Conservation (phyloP, 2,113 vertebrate genomes). For the Eonycteris spelaea region DNA sequence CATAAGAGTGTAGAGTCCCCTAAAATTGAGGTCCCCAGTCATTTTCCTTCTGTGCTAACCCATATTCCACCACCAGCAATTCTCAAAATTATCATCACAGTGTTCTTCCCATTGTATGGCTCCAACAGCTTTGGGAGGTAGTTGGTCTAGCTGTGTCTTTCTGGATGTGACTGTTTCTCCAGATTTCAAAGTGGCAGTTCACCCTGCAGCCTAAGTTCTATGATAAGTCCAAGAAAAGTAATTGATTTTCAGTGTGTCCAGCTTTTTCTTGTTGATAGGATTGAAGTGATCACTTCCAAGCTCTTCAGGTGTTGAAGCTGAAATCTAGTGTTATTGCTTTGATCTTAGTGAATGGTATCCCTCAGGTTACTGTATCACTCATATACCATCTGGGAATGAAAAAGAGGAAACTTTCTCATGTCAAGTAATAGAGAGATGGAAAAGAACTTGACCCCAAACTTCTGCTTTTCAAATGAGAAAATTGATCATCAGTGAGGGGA, state of each 20-base stretch:
- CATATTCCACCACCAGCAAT: background rate
- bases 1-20: background rate
- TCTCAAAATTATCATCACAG: background rate
- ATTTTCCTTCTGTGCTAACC: background rate
- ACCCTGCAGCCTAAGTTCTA: background rate
- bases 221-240: background rate
- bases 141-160: background rate
- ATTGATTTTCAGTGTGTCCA: background rate
- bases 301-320: background rate
- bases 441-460: background rate
- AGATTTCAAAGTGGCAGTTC: background rate
- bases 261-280: background rate
- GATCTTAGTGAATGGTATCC: background rate
- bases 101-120: background rate
- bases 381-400: background rate
- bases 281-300: background rate
- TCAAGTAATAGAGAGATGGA: background rate
- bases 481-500: background rate
- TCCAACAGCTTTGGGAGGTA: background rate
- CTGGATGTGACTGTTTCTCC: background rate
- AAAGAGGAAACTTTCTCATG: background rate
- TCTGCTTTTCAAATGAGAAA: conserved; percentile 25
- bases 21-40: background rate
- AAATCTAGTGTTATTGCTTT: background rate
- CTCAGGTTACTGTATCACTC: background rate